Conservation (phyloP, 2,888 invertebrate species). For the Drosophila suboccidentalis region DNA sequence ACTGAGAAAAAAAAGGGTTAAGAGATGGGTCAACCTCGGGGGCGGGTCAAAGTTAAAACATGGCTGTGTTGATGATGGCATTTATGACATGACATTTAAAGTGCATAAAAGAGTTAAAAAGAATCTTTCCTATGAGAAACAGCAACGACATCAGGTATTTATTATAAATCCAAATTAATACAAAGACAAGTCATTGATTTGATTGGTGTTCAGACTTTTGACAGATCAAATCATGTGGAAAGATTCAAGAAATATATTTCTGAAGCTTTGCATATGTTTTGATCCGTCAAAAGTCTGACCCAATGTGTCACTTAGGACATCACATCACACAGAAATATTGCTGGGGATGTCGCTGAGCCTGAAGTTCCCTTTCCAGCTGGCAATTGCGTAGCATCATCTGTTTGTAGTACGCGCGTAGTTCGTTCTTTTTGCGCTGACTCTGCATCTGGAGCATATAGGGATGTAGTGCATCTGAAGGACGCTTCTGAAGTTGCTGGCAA, state of each 20-base stretch:
- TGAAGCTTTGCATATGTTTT: slow-evolving; percentile 2
- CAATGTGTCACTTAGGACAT: neutral
- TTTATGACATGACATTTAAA: slow-evolving; percentile 12
- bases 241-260: neutral
- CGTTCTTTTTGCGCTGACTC: slow-evolving; percentile 20
- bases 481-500: slow-evolving; percentile 4
- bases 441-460: slow-evolving; percentile 46
- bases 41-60: slow-evolving; percentile 7
- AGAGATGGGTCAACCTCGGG: slow-evolving; percentile 5
- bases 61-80: slow-evolving; percentile 23
- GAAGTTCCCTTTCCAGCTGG: neutral
- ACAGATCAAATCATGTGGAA: slow-evolving; percentile 17
- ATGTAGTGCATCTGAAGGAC: neutral
- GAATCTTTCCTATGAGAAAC: neutral
- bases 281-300: neutral
- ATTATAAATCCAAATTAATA: slow-evolving; percentile 5
- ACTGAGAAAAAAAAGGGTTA: neutral
- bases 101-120: neutral
- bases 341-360: neutral
- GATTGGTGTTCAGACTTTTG: neutral
- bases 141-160: neutral
- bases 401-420: slow-evolving; percentile 45
- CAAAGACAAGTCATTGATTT: neutral
- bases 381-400: slow-evolving; percentile 20
- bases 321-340: neutral